Evolutionary conservation across 2,888 invertebrate species (phyloP).

Genomic region (Myopa testacea): DNA sequence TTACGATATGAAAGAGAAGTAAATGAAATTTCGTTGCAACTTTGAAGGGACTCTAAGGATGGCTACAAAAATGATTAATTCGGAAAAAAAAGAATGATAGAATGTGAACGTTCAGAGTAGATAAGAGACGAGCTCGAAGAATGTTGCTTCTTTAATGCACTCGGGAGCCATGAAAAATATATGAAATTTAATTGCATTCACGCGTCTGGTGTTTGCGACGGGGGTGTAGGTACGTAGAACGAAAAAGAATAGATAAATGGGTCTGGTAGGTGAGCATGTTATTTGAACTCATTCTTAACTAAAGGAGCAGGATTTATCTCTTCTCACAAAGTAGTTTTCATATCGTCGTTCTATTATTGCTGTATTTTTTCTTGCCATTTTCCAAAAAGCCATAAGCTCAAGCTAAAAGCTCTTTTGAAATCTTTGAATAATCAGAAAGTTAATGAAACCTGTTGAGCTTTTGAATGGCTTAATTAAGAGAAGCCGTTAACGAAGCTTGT

Average conservation of each 20-base stretch:
- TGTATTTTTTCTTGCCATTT: no score
- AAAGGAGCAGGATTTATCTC: neutral
- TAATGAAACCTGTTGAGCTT: neutral
- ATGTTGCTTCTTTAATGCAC: constrained; percentile 1
- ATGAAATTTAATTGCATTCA: neutral
- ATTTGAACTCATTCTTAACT: neutral
- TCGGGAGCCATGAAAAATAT: constrained; percentile 14
- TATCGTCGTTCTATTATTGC: neutral
- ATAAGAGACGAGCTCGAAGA: neutral
- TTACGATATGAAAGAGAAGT: neutral
- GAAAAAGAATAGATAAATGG: neutral
- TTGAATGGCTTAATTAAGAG: neutral
- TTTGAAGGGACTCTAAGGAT: neutral
- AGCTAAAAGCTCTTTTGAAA: no score
- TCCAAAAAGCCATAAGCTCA: no score
- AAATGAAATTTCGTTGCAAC: constrained; percentile 41
- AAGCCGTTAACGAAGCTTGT: neutral
- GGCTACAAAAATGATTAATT: constrained; percentile 17
- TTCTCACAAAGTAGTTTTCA: neutral
- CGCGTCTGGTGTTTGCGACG: no score
- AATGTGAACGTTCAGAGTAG: neutral
- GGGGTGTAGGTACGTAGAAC: neutral
- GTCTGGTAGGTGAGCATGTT: neutral
- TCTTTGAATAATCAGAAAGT: neutral
- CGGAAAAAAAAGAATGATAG: constrained; percentile 2